A percentile compares a stretch with the other conserved stretches of the same genome.
Conservation (phyloP, 2,888 invertebrate genomes). For the Escarpia spicata region DNA sequence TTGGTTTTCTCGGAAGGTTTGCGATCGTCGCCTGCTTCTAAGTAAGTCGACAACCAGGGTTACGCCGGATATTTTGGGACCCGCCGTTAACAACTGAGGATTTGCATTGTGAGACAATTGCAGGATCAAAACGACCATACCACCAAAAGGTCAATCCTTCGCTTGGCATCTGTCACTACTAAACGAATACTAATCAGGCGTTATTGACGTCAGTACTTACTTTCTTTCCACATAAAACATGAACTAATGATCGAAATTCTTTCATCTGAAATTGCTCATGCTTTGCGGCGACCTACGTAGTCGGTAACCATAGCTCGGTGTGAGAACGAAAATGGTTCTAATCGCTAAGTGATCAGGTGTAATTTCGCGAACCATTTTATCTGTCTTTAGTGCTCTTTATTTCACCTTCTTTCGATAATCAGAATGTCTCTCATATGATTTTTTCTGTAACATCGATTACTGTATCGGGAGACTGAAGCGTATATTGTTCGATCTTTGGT, state of each 20-base stretch:
- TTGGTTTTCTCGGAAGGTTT: too few species aligned
- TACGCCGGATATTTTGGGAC: not conserved
- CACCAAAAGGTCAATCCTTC: not conserved
- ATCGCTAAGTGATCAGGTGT: not conserved
- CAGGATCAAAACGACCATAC: not conserved
- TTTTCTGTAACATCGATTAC: not conserved
- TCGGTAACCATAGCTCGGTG: not conserved
- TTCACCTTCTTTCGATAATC: not conserved
- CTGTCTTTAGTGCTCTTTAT: too few species aligned
- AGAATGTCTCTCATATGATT: not conserved
- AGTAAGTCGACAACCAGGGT: too few species aligned
- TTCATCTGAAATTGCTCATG: not conserved
- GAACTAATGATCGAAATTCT: not conserved
- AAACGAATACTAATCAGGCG: constrained; percentile 13
- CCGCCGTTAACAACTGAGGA: not conserved
- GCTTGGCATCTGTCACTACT: not conserved
- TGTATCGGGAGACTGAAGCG: not conserved
- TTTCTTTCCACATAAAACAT: constrained; percentile 9
- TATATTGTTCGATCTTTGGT: not conserved
- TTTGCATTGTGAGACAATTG: not conserved
- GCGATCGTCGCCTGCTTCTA: too few species aligned
- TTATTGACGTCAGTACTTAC: not conserved
- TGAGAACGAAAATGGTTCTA: not conserved
- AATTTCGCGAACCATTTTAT: too few species aligned
- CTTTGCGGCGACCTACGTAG: too few species aligned